These are phyloP conservation scores for Anorthoa munda DNA, from an alignment of 2,888 invertebrate species.

Conservation along the genomic window DNA sequence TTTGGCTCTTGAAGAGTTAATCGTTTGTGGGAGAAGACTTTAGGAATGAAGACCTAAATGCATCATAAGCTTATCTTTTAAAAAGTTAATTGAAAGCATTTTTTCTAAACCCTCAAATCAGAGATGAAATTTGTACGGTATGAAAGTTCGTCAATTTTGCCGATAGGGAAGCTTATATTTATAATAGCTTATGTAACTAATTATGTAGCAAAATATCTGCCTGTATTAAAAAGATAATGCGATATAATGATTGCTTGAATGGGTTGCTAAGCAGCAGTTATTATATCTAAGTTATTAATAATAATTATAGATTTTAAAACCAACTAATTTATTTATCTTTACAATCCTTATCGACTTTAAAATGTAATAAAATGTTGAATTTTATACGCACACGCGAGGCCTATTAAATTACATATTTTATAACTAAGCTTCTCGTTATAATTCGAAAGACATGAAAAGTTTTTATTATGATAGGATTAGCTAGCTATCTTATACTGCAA, in stretches of 20 bases:
- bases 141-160: no score
- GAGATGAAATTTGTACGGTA: no score
- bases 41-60: no score
- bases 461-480: neutral
- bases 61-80: no score
- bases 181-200: no score
- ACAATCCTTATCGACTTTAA: slow-evolving; percentile 11
- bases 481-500: neutral
- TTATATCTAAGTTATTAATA: neutral
- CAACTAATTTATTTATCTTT: neutral
- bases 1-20: no score
- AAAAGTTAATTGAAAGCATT: no score
- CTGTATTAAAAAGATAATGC: neutral
- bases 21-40: no score
- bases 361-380: slow-evolving; percentile 7
- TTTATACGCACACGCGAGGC: neutral
- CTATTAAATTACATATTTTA: neutral
- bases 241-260: neutral
- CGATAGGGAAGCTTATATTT: no score
- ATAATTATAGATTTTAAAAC: neutral
- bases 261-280: neutral
- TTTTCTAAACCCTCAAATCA: no score
- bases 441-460: neutral
- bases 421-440: neutral
- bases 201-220: no score